A percentile compares a stretch with the other conserved stretches of the same genome.
phyloP scores from a whole-genome alignment of 2,888 invertebrate species.

The Drosophila picticornis region DNA sequence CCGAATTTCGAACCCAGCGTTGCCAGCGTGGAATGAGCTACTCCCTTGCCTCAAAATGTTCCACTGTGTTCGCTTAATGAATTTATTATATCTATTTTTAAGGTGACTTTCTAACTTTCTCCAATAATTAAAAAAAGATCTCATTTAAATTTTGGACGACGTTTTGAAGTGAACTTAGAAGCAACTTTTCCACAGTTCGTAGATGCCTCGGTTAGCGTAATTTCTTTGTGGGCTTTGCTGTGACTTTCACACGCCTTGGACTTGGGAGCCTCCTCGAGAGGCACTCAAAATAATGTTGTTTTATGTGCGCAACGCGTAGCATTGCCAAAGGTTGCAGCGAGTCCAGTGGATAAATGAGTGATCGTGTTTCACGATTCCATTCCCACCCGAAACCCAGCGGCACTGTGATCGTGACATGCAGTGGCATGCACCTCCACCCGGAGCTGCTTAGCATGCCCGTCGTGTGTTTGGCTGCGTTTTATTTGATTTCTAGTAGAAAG shows the following conservation, averaged over 20 bases:
- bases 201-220: not conserved
- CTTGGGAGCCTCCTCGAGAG: not conserved
- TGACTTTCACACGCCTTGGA: slow-evolving; percentile 62
- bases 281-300: slow-evolving; percentile 11
- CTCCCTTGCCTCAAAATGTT: not conserved
- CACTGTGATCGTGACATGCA: slow-evolving; percentile 8
- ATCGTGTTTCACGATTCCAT: not conserved
- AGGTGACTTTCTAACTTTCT: not conserved
- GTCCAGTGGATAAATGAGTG: not conserved
- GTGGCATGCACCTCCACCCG: not conserved
- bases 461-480: slow-evolving; percentile 46
- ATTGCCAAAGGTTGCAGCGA: slow-evolving; percentile 41
- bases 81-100: not conserved
- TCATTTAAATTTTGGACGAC: not conserved
- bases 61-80: not conserved
- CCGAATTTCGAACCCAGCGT: too few species aligned
- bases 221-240: slow-evolving; percentile 4
- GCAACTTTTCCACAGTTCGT: not conserved
- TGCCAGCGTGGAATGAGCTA: not conserved
- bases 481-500: slow-evolving; percentile 62
- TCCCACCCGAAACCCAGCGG: slow-evolving; percentile 2
- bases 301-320: slow-evolving; percentile 43
- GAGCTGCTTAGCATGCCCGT: slow-evolving; percentile 64
- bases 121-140: not conserved
- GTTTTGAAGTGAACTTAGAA: not conserved